Percentiles rank a stretch among this genome's conserved stretches.
Evolutionary conservation across 2,113 vertebrate genomes (phyloP).

Genomic region (Saguinus midas): DNA sequence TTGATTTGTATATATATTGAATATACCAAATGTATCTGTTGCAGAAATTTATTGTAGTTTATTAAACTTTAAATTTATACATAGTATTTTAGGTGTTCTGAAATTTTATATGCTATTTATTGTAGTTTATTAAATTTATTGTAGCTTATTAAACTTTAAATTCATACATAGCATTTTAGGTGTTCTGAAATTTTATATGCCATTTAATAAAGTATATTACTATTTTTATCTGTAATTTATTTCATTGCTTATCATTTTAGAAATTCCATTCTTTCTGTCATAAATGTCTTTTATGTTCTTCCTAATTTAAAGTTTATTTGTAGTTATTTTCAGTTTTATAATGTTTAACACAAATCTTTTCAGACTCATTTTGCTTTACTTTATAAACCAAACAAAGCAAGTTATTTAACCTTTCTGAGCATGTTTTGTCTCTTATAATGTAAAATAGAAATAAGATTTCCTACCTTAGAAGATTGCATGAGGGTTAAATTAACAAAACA

Average conservation of each 20-base stretch:
- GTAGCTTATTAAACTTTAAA: background rate
- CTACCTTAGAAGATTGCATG: background rate
- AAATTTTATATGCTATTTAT: background rate
- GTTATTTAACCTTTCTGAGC: background rate
- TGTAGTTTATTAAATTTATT: background rate
- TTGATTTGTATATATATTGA: background rate
- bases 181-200: background rate
- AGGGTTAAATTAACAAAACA: background rate
- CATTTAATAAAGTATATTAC: background rate
- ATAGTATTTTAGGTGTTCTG: background rate
- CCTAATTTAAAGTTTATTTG: background rate
- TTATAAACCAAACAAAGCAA: background rate
- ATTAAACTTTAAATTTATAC: background rate
- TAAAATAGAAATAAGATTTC: background rate
- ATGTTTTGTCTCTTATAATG: background rate
- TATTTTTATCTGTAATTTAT: background rate
- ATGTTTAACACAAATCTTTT: background rate
- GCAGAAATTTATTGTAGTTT: background rate
- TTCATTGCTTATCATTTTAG: background rate
- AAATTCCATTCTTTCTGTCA: background rate
- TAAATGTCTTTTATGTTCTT: background rate
- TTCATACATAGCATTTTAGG: background rate
- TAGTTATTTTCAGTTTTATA: background rate
- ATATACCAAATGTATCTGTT: background rate
- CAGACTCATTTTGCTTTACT: background rate